Base-by-base conservation (phyloP, 2,113 vertebrate genomes). In the Rostratula benghalensis region DNA sequence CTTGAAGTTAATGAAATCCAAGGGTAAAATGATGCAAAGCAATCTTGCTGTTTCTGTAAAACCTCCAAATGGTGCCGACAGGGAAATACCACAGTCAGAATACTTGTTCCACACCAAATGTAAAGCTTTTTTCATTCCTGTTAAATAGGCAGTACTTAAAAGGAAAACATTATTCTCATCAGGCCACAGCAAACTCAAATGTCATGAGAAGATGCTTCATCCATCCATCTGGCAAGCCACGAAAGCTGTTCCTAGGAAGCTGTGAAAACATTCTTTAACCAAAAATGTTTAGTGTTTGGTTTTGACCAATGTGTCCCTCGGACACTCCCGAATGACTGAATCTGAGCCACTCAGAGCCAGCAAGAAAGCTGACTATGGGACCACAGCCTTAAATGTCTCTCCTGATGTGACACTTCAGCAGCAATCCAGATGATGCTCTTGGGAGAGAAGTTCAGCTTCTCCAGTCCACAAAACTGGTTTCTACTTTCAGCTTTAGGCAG, bases 1-100 rank as follows among this genome's bases (percentile, higher is more conserved):
- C 59, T 39, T 86, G 68, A 94, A 94, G 51, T 60, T 74, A 69
- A 70, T 85, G 50, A 95, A 94, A 79, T 73, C 53, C 70, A 79
- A 93, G 50, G 24, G 45, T 73, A 88, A 94, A 93, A 83, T 4
- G 2, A 41, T 59, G 41, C 31, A 67, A 65, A 63, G 65, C 22
- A 77, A 90, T 33, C 13, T 63, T 17, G 13, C n/a, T 51, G 54
- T 80, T 90, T 80, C 82, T 79, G 48, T 43, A 69, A 61, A 73
- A 31, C 23, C 12, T 80, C 50, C n/a, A 50, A 41, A 31, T 50
- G 20, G 28, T 64, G 15, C 27, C 65, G 51, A 69, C 78, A 50
- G 6, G 39, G 59, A 89, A 85, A 57, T 31, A 65, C 15, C 23
- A 19, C 21, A 22, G 11, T 50, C 45, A 93, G 82, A 83, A 77